Evolutionary conservation across 2,113 vertebrate genomes (phyloP), one percentile per base, ranked within the genome.

Genomic region (Tupaia chinensis): DNA sequence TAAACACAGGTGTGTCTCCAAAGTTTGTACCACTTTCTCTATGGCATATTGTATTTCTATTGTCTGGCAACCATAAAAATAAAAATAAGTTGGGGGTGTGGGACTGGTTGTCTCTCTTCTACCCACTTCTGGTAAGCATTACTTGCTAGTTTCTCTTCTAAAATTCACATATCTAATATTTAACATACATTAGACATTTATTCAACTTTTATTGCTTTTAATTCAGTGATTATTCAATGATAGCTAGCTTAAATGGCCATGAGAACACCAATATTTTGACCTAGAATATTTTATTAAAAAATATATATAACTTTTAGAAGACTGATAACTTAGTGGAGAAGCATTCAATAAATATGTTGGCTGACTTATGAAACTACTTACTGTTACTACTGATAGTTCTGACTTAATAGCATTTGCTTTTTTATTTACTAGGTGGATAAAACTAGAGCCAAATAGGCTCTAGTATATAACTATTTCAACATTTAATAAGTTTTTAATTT

Each of bases 131-230:
- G 4, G 94, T 93, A 87, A 89, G 32, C 78, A 90, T 70, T 94
- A 54, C 66, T 87, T 87, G 68, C 56, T 90, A 95, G 11, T 79
- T 96, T 32, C 13, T 78, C 60, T 84, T 93, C 58, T 54, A 97
- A 89, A 97, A 90, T 93, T 68, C 54, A 89, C 89, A 82, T 74
- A 74, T 2, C 15, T 96, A 93, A 84, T 84, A 61, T 44, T 66
- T 93, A 96, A 91, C 53, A 88, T 69, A 53, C 72, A 94, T 58
- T 93, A 95, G n/a, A 89, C 4, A 79, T 5, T 68, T 82, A 89
- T 22, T 83, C 16, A 69, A 70, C 92, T 15, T 85, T 94, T 98
- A 97, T 97, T 98, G 95, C 95, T 97, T 93, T 96, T 60, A 97
- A 94, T 89, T 97, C 34, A 95, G 86, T 27, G 34, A 70, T 84